These are phyloP conservation scores for Leptinotarsa undecemlineata DNA, from an alignment of 1,140 invertebrate genomes.

Conservation along the genomic window DNA sequence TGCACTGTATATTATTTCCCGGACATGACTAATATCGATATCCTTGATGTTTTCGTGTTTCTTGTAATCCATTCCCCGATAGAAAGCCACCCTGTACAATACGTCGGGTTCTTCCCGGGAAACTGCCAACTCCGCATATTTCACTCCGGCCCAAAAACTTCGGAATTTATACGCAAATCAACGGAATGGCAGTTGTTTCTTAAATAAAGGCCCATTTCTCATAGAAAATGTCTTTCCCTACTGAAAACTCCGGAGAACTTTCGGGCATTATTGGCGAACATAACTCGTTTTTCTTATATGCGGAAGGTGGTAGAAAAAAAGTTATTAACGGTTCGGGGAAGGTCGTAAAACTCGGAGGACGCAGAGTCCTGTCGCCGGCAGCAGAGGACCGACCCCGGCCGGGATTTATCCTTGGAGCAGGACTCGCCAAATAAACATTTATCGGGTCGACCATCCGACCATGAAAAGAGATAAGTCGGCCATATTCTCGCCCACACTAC, in stretches of 20 bases:
- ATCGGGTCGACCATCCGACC: slow-evolving; percentile 22
- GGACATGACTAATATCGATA: no score
- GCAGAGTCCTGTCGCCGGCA: slow-evolving; percentile 4
- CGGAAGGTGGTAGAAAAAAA: slow-evolving; percentile 1
- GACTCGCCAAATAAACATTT: slow-evolving; percentile 21
- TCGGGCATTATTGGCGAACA: slow-evolving; percentile 1
- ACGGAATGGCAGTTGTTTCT: slow-evolving; percentile 13
- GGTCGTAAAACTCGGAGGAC: neutral
- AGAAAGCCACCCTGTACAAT: no score
- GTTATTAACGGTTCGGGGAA: neutral
- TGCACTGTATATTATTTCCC: no score
- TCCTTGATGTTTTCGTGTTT: no score
- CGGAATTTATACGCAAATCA: slow-evolving; percentile 17
- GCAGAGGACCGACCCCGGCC: neutral
- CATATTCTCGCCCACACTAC: slow-evolving; percentile 15
- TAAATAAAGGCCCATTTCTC: slow-evolving; percentile 19
- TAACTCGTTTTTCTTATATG: slow-evolving; percentile 10
- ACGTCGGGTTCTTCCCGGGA: no score
- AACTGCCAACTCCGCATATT: neutral
- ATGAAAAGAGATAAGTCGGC: slow-evolving; percentile 24
- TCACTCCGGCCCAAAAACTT: neutral
- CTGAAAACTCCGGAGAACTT: slow-evolving; percentile 7
- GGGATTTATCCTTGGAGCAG: slow-evolving; percentile 14
- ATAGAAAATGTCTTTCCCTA: slow-evolving; percentile 17
- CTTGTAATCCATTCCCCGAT: no score